Base-by-base conservation (phyloP, 2,113 vertebrate species). In the Tachuris rubrigastra region DNA sequence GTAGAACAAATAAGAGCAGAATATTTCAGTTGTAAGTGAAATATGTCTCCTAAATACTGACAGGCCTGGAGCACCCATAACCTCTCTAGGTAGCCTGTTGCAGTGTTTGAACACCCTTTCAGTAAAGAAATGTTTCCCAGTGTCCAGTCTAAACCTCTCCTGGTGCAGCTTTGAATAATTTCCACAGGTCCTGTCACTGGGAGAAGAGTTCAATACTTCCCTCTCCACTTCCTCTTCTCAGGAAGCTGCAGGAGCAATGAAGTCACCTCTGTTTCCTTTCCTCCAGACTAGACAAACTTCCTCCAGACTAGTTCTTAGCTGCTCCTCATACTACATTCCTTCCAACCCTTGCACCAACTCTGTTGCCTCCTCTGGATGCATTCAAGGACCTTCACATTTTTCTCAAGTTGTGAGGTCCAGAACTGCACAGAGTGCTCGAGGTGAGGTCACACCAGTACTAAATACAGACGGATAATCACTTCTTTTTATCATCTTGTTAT, bases 161-260 rank as follows among this genome's bases (percentile, higher is more conserved):
- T 46, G 27, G 4, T 3, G 3, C 49, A 49, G 7, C 18, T 53
- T 24, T 65, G 52, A 85, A 33, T 31, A 10, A 5, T 35, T 89
- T 13, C 39, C 8, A 23, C 0, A 0, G 3, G 3, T 28, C 23
- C 16, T 66, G 4, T 37, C 16, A 2, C 22, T 41, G 47, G 37
- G 9, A 74, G 21, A 75, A 24, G n/a, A 47, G 33, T 19, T 42
- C 68, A 63, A 31, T 31, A 12, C 17, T 14, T 30, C 20, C 37
- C 27, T 31, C 23, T 14, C 30, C n/a, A 6, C 2, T 3, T 85
- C 6, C 14, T 4, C 17, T 76, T n/a, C 37, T 41, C 63, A 52
- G 30, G 10, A 80, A 76, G 16, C 35, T 76, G 33, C 13, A 44
- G 16, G 22, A 80, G 16, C n/a, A 41, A 23, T 31, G 59, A 35